A percentile compares a stretch with the other conserved stretches of the same genome.
phyloP scores from a whole-genome alignment of 2,888 invertebrate species.

The Congeria kusceri region DNA sequence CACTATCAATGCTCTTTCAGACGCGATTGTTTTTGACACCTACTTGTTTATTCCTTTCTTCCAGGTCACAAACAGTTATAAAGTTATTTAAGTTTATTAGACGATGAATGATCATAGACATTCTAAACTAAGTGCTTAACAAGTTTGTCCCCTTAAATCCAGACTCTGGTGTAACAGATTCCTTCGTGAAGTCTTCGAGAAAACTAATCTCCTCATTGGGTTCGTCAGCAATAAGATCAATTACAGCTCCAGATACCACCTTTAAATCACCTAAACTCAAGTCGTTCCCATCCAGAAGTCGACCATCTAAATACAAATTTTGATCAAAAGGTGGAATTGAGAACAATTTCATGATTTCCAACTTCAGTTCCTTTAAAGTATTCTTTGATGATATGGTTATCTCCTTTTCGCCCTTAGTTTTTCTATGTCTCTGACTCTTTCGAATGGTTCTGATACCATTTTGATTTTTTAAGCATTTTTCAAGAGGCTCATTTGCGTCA shows the following conservation, averaged over 20 bases:
- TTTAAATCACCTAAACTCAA: slow-evolving; percentile 59
- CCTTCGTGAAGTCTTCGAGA: slow-evolving; percentile 80
- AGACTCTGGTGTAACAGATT: slow-evolving; percentile 80
- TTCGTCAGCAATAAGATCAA: slow-evolving; percentile 81
- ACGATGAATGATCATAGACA: too few species aligned
- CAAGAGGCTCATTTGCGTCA: slow-evolving; percentile 64
- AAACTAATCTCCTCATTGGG: slow-evolving; percentile 79
- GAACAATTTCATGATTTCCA: slow-evolving; percentile 85
- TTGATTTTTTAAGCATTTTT: slow-evolving; percentile 61
- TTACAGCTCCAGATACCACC: slow-evolving; percentile 64
- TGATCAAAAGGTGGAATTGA: slow-evolving; percentile 86
- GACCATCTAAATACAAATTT: slow-evolving; percentile 82
- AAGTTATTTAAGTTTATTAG: too few species aligned
- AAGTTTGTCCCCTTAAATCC: slow-evolving; percentile 85
- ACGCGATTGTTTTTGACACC: too few species aligned
- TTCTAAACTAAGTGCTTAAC: slow-evolving; percentile 27
- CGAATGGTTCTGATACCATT: slow-evolving; percentile 57
- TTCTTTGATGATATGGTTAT: slow-evolving; percentile 85
- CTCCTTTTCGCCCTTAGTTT: slow-evolving; percentile 85
- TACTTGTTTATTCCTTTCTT: too few species aligned
- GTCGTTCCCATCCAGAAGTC: slow-evolving; percentile 78
- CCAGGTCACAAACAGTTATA: too few species aligned
- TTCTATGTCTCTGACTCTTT: slow-evolving; percentile 85
- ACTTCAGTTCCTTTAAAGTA: slow-evolving; percentile 86
- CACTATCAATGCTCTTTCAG: too few species aligned